phyloP scores from a whole-genome alignment of 2,888 invertebrate species.

The Sminthurinus aureus region DNA sequence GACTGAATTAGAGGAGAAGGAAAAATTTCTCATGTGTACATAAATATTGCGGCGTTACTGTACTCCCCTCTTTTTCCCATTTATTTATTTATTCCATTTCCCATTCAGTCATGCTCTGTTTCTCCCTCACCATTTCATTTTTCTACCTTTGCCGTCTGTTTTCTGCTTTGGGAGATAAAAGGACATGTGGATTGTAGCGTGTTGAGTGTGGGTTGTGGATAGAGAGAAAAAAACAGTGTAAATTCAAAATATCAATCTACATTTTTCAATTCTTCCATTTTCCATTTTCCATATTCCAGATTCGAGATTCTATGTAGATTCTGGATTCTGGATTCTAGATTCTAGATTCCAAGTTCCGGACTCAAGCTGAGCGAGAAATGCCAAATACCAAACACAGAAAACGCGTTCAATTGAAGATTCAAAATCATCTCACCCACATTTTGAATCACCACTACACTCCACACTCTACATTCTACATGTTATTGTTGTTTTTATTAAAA shows the following conservation, averaged over 20 bases:
- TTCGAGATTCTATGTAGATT: neutral
- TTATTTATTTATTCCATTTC: neutral
- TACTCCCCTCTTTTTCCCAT: neutral
- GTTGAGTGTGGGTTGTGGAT: neutral
- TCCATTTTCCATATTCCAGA: too few species aligned
- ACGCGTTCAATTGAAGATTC: too few species aligned
- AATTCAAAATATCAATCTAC: conserved; percentile 22
- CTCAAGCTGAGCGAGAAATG: neutral
- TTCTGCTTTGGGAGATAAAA: too few species aligned
- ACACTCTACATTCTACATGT: too few species aligned
- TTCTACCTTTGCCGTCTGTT: too few species aligned
- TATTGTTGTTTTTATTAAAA: neutral
- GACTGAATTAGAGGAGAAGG: too few species aligned
- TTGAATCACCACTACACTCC: neutral
- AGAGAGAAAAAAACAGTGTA: neutral
- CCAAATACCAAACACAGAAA: too few species aligned
- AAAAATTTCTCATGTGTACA: conserved; percentile 5
- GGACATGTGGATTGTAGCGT: neutral
- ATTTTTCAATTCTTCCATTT: conserved; percentile 13
- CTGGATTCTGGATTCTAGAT: too few species aligned
- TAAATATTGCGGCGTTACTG: neutral
- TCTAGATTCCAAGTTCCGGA: too few species aligned
- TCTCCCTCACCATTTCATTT: too few species aligned
- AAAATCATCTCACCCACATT: too few species aligned
- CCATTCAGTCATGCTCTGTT: too few species aligned